These are phyloP conservation scores for Ametastegia equiseti DNA, from an alignment of 2,888 invertebrate genomes.

Conservation along the genomic window DNA sequence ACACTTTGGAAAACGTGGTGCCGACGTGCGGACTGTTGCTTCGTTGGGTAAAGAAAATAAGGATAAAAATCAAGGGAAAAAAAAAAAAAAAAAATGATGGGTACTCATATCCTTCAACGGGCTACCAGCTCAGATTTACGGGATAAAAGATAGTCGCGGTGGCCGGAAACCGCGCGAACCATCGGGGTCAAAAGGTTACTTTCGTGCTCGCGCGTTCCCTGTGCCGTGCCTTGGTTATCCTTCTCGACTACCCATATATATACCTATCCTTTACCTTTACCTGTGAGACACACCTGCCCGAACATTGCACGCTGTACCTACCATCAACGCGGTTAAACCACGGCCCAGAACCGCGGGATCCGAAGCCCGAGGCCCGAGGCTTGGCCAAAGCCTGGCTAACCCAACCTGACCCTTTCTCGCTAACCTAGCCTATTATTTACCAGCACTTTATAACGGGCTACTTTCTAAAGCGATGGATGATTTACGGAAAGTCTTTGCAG, in stretches of 20 bases:
- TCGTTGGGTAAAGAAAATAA: not conserved
- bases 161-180: constrained; percentile 39
- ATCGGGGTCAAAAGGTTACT: constrained; percentile 32
- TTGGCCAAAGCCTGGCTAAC: constrained; percentile 12
- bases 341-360: constrained; percentile 27
- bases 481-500: constrained; percentile 23
- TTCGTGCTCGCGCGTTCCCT: constrained; percentile 31
- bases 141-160: constrained; percentile 30
- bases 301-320: not conserved
- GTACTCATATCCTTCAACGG: constrained; percentile 11
- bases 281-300: constrained; percentile 40
- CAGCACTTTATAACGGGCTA: constrained; percentile 41
- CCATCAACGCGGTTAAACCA: constrained; percentile 29
- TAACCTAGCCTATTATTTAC: constrained; percentile 43
- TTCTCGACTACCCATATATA: too few species aligned
- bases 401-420: constrained; percentile 18
- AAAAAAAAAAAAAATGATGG: not conserved
- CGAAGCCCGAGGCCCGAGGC: constrained; percentile 10
- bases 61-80: not conserved
- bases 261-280: not conserved
- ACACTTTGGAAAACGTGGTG: constrained; percentile 11
- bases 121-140: constrained; percentile 36
- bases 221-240: constrained; percentile 1
- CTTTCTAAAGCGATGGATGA: constrained; percentile 40
- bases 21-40: constrained; percentile 20